Evolutionary conservation across 2,797 vertebrate species (phyloP).

Genomic region (Protosalanx chinensis): DNA sequence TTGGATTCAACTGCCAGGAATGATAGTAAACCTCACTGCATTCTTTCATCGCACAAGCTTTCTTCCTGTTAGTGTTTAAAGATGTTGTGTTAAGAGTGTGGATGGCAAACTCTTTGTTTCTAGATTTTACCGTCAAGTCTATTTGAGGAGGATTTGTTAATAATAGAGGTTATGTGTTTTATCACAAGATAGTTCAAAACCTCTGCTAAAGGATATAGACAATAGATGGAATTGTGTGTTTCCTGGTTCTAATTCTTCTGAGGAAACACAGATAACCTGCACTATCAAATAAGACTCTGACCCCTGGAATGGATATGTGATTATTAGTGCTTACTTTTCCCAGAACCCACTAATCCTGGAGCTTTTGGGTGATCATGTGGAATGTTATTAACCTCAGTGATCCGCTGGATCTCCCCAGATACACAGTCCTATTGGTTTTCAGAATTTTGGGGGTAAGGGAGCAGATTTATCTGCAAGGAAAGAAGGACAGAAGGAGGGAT

Average conservation of each 20-base stretch:
- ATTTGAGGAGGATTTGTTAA: neutral
- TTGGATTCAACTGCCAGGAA: conserved; percentile 24
- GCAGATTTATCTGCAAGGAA: conserved; percentile 28
- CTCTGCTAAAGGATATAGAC: too few relatives aligned
- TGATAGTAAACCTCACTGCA: conserved; percentile 36
- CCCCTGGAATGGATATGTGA: conserved; percentile 51
- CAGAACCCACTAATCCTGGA: conserved; percentile 49
- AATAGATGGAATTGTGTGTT: neutral
- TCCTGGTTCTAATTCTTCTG: neutral
- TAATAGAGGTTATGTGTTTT: neutral
- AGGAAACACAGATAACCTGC: neutral
- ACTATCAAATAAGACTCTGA: conserved; percentile 15
- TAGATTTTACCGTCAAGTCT: conserved; percentile 11
- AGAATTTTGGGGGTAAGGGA: conserved; percentile 8
- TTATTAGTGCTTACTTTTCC: conserved; percentile 49
- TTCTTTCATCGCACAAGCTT: conserved; percentile 15
- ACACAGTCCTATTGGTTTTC: conserved; percentile 38
- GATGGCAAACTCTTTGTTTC: neutral
- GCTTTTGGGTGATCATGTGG: conserved; percentile 61
- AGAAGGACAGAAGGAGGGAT: conserved; percentile 8
- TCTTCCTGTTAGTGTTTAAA: conserved; percentile 8
- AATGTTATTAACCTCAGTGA: conserved; percentile 68
- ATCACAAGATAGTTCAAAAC: neutral
- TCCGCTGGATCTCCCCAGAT: conserved; percentile 35
- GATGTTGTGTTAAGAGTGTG: neutral